phyloP scores from a whole-genome alignment of 2,797 vertebrate genomes.

The Gouania willdenowi region DNA sequence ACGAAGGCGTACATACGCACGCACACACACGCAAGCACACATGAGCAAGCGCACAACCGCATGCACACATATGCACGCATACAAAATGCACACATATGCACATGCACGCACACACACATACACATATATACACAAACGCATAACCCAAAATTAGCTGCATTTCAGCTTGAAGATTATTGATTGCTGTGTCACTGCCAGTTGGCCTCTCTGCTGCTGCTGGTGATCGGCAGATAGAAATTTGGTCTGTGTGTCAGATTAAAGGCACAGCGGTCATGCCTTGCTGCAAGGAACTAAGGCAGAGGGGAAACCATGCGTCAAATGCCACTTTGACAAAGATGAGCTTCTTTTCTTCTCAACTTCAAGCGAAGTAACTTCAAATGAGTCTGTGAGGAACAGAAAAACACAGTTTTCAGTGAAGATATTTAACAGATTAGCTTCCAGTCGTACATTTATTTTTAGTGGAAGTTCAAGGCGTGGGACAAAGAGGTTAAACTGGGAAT shows the following conservation, averaged over 20 bases:
- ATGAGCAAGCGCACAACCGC: too few relatives aligned
- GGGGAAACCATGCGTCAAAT: constrained; percentile 29
- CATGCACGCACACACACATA: too few relatives aligned
- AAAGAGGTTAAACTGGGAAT: too few relatives aligned
- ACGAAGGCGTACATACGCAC: too few relatives aligned
- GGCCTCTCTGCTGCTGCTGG: constrained; percentile 3
- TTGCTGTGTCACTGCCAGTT: constrained; percentile 30
- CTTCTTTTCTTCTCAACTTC: constrained; percentile 31
- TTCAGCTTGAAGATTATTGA: constrained; percentile 40
- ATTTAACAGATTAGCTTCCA: constrained; percentile 49
- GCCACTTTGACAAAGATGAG: constrained; percentile 23
- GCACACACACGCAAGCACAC: too few relatives aligned
- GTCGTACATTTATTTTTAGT: constrained; percentile 15
- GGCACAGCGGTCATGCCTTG: constrained; percentile 22
- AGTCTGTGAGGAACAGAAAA: constrained; percentile 33
- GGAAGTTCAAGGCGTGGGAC: constrained; percentile 29
- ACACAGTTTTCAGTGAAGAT: constrained; percentile 31
- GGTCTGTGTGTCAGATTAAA: constrained; percentile 31
- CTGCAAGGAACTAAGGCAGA: constrained; percentile 38
- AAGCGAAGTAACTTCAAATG: constrained; percentile 30
- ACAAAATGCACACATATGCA: too few relatives aligned
- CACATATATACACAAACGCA: too few relatives aligned
- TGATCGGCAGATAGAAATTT: constrained; percentile 33
- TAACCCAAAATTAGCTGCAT: not conserved
- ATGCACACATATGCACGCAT: too few relatives aligned